Evolutionary conservation across 2,888 invertebrate genomes (phyloP), one percentile per base, ranked within the genome.

Genomic region (Taphrorychus bicolor): DNA sequence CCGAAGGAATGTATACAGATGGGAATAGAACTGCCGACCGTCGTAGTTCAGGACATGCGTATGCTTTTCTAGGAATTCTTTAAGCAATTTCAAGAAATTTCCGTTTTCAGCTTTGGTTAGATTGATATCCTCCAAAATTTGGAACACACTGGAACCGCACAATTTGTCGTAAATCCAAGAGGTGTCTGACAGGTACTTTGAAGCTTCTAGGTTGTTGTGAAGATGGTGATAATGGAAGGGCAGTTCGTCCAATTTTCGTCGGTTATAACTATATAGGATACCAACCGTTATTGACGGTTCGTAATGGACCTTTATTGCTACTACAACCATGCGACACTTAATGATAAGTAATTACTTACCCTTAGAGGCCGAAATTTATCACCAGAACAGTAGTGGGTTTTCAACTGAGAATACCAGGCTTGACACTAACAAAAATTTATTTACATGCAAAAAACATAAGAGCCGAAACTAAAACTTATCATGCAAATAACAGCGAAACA

Each of bases 101-200:
- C 18, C 14, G 2, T 11, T n/a, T 5, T 80, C 80, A 74, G 83
- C 83, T 16, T 32, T 4, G 18, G 86, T 86, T 1, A 91, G 79
- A 11, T 88, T 85, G 54, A 94, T 87, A 79, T 94, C 94, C 81
- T 93, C 92, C 49, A 94, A 84, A 52, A 92, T 86, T 80, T 91
- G 89, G 70, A 88, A 88, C 71, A 91, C 89, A 75, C 91, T 90
- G 0, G 91, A 90, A 4, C 91, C 91, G 54, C 91, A 90, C 0
- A 94, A 83, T 82, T 94, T 94, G 74, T 92, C 89, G 75, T 89
- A 88, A 41, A 94, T 86, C 93, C 94, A 95, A 73, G 88, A 86
- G 23, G 90, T 84, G 78, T 92, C 89, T 59, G 89, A 90, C 78
- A 94, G 87, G 79, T 90, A 92, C 16, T 86, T 85, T 58, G 89